phyloP scores from a whole-genome alignment of 2,888 invertebrate species.

The Vandiemenella viatica region DNA sequence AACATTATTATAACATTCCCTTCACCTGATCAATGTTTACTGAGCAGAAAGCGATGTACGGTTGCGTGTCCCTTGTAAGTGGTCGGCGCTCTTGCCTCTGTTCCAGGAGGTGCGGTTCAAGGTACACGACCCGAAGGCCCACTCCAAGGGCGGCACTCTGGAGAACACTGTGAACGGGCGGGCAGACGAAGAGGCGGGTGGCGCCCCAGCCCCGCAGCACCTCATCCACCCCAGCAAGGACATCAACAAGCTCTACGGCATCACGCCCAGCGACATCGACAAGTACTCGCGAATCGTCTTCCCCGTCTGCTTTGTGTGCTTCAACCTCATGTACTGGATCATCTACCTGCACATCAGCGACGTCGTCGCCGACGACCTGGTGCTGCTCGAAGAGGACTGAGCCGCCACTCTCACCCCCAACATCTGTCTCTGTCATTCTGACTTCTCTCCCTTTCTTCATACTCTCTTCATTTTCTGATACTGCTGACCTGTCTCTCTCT shows the following conservation, averaged over 20 bases:
- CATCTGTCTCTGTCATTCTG: too few relatives aligned
- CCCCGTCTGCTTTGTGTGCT: slow-evolving; percentile 95
- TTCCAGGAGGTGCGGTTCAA: slow-evolving; percentile 90
- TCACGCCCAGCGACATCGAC: slow-evolving; percentile 96
- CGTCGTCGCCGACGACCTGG: slow-evolving; percentile 86
- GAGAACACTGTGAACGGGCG: slow-evolving; percentile 80
- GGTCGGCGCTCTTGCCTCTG: slow-evolving; percentile 28
- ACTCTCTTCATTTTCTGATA: too few relatives aligned
- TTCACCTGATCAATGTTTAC: too few relatives aligned
- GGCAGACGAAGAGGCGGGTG: slow-evolving; percentile 47
- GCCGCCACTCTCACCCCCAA: background rate
- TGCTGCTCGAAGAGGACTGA: slow-evolving; percentile 52
- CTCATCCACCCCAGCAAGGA: slow-evolving; percentile 72
- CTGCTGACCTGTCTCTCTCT: too few relatives aligned
- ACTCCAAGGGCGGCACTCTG: slow-evolving; percentile 80
- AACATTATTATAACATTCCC: too few relatives aligned
- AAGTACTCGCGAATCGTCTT: slow-evolving; percentile 97
- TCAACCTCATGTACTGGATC: slow-evolving; percentile 98
- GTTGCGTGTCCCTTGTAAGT: slow-evolving; percentile 36
- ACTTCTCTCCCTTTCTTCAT: too few relatives aligned
- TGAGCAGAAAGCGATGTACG: too few relatives aligned
- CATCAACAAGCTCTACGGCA: slow-evolving; percentile 76
- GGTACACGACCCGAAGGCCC: slow-evolving; percentile 85
- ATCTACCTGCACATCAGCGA: slow-evolving; percentile 92
- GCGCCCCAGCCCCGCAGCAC: slow-evolving; percentile 49